Conservation (phyloP, 2,888 invertebrate species). For the Caenorhabditis doughertyi region DNA sequence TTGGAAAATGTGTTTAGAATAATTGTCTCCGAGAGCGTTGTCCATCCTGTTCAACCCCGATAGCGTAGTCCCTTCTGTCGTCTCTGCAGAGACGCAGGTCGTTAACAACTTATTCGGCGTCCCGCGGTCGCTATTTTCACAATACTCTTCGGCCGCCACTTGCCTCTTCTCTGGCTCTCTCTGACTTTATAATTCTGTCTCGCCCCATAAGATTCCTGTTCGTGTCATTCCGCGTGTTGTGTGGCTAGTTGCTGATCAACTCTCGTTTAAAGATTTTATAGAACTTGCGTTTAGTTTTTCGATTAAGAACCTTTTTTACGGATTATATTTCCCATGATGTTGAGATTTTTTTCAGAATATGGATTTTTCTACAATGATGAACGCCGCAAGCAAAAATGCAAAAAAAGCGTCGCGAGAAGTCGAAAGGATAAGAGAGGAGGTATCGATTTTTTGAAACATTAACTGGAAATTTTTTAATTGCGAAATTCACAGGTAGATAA, state of each 20-base stretch:
- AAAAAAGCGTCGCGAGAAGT: constrained; percentile 63
- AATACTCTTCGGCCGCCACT: not conserved
- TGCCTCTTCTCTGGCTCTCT: not conserved
- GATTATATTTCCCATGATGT: not conserved
- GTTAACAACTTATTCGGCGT: not conserved
- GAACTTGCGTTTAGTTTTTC: constrained; percentile 1
- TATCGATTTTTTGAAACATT: constrained; percentile 30
- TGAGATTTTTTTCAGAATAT: constrained; percentile 40
- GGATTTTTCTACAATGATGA: constrained; percentile 69
- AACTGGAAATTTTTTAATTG: too few species aligned
- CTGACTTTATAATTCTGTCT: not conserved
- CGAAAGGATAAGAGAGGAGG: constrained; percentile 57
- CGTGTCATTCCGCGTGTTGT: constrained; percentile 24
- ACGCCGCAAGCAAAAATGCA: constrained; percentile 67
- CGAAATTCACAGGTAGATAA: constrained; percentile 48
- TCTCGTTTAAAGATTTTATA: not conserved
- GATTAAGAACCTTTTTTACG: not conserved
- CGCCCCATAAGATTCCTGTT: constrained; percentile 27
- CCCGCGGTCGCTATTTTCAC: not conserved
- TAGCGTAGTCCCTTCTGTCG: too few species aligned
- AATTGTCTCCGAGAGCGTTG: too few species aligned
- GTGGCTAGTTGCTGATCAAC: constrained; percentile 11
- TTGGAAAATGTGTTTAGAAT: too few species aligned
- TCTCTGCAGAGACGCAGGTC: too few species aligned
- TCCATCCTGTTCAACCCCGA: too few species aligned